Evolutionary conservation across 2,113 vertebrate species (phyloP).

Genomic region (Passer domesticus): DNA sequence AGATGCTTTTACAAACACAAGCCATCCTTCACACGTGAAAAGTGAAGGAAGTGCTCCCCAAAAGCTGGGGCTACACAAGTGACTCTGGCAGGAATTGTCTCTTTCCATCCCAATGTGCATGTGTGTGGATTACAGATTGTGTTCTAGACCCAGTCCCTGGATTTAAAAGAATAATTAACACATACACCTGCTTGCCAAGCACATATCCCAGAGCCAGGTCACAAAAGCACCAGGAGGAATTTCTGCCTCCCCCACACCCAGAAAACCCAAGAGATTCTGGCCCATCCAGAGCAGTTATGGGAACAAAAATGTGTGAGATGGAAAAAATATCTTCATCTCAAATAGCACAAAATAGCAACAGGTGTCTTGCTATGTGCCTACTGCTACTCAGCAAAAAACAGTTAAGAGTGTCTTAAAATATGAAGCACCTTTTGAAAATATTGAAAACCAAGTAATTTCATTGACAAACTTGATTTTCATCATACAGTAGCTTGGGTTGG

Average conservation of each 20-base stretch:
- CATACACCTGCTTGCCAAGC: neutral
- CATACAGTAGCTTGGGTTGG: neutral
- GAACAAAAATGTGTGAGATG: neutral
- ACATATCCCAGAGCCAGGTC: neutral
- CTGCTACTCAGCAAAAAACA: neutral
- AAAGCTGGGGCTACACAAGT: neutral
- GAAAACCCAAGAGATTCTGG: neutral
- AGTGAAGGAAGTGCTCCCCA: neutral
- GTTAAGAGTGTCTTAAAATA: neutral
- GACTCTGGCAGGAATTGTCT: neutral
- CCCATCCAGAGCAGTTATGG: neutral
- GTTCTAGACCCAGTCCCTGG: neutral
- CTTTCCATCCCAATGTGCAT: neutral
- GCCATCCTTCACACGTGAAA: neutral
- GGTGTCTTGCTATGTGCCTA: neutral
- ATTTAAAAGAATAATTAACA: neutral
- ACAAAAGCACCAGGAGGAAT: neutral
- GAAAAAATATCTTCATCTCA: neutral
- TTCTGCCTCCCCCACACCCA: too few species aligned
- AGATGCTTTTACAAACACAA: neutral
- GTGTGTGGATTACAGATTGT: neutral
- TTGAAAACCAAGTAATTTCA: neutral
- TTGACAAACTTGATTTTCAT: neutral
- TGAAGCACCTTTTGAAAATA: neutral
- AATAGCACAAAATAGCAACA: neutral